These are phyloP conservation scores for Pygoscelis antarcticus DNA, from an alignment of 2,113 vertebrate species.

Conservation along the genomic window DNA sequence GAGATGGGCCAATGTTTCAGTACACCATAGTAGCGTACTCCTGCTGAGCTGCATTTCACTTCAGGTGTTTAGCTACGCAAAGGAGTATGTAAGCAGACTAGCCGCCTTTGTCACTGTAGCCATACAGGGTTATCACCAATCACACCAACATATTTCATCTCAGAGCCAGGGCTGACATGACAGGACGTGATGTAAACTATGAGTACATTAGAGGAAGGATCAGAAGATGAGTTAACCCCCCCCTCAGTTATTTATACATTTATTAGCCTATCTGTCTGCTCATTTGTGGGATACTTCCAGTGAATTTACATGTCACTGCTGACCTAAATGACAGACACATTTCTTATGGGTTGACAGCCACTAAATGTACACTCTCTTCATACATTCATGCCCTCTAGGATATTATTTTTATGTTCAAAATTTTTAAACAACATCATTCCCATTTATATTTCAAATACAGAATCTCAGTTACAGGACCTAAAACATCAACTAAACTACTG, in stretches of 20 bases:
- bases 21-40: accelerated
- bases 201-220: neutral
- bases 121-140: neutral
- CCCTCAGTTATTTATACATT: neutral
- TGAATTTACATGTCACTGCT: neutral
- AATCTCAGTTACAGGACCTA: neutral
- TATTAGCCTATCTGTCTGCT: neutral
- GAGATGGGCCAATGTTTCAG: neutral
- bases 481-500: neutral
- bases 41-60: neutral
- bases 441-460: neutral
- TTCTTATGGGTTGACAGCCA: neutral
- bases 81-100: neutral
- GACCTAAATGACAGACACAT: neutral
- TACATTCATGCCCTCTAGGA: neutral
- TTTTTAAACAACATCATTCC: neutral
- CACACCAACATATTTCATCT: neutral
- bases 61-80: neutral
- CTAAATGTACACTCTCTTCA: neutral
- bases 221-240: neutral
- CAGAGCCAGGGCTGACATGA: neutral
- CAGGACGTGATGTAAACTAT: neutral
- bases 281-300: neutral
- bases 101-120: neutral
- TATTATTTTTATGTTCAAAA: neutral